These are phyloP conservation scores for Holcopasites calliopsidis DNA, from an alignment of 1,140 invertebrate genomes.

Conservation along the genomic window DNA sequence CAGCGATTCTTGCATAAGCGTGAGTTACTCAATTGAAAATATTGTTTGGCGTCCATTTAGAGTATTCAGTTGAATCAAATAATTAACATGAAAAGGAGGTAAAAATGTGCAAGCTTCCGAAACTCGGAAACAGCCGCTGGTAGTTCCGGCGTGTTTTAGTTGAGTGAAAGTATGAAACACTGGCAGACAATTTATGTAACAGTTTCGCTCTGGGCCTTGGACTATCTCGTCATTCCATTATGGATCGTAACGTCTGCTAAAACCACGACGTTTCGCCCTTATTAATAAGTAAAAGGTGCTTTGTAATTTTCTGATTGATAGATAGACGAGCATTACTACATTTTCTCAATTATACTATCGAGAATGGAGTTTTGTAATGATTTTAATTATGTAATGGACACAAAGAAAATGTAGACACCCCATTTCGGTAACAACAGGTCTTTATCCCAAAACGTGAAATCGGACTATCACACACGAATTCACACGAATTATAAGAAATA, in stretches of 20 bases:
- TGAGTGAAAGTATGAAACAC: constrained; percentile 62
- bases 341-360: too few relatives aligned
- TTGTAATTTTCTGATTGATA: neutral
- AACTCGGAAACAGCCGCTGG: neutral
- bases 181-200: constrained; percentile 63
- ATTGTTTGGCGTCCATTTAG: constrained; percentile 16
- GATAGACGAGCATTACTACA: too few relatives aligned
- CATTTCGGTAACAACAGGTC: too few relatives aligned
- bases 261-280: neutral
- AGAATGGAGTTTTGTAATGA: too few relatives aligned
- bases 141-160: constrained; percentile 2
- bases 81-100: too few relatives aligned
- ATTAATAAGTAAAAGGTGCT: constrained; percentile 37
- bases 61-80: too few relatives aligned
- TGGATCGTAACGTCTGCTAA: constrained; percentile 42
- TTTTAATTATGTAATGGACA: too few relatives aligned
- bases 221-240: constrained; percentile 55
- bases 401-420: too few relatives aligned
- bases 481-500: too few relatives aligned
- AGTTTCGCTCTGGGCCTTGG: constrained; percentile 30
- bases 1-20: neutral
- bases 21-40: neutral
- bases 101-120: neutral
- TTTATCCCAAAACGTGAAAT: too few relatives aligned
- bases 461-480: too few relatives aligned